Conservation (phyloP, 2,797 vertebrate species). For the Oreortyx pictus region DNA sequence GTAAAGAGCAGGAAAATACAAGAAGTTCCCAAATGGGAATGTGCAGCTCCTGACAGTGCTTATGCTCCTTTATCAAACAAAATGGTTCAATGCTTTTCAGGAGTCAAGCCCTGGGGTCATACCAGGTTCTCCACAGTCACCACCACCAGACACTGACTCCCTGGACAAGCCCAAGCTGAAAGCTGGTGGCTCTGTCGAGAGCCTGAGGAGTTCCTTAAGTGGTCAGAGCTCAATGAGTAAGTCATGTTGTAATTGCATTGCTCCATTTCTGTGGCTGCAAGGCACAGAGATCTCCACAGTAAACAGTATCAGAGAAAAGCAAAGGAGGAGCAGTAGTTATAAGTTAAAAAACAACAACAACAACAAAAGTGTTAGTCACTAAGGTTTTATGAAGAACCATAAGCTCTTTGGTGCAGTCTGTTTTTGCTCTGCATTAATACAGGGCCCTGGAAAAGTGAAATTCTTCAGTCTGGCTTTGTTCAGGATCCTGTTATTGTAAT, state of each 20-base stretch:
- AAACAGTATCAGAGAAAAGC: not conserved
- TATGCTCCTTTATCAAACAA: not conserved
- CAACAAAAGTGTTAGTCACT: not conserved
- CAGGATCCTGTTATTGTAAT: not conserved
- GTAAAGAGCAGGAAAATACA: not conserved
- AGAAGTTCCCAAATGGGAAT: not conserved
- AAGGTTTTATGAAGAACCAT: not conserved
- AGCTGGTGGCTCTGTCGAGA: slow-evolving; percentile 96
- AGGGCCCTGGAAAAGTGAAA: not conserved
- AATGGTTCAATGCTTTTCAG: slow-evolving; percentile 58
- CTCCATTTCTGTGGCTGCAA: not conserved
- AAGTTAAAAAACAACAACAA: not conserved
- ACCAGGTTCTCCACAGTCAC: slow-evolving; percentile 86
- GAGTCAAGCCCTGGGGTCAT: slow-evolving; percentile 89
- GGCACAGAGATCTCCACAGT: not conserved
- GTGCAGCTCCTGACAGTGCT: not conserved
- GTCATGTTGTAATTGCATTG: slow-evolving; percentile 12
- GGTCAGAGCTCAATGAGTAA: slow-evolving; percentile 99
- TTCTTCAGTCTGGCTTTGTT: not conserved
- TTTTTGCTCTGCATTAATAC: not conserved
- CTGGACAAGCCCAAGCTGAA: slow-evolving; percentile 96
- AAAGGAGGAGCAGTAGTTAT: slow-evolving; percentile 7
- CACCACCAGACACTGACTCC: slow-evolving; percentile 85
- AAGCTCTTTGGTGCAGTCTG: not conserved
- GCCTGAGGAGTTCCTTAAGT: slow-evolving; percentile 94